A percentile compares a stretch with the other conserved stretches of the same genome.
Evolutionary conservation across 2,888 invertebrate genomes (phyloP).

Genomic region (Cephus pulcher): DNA sequence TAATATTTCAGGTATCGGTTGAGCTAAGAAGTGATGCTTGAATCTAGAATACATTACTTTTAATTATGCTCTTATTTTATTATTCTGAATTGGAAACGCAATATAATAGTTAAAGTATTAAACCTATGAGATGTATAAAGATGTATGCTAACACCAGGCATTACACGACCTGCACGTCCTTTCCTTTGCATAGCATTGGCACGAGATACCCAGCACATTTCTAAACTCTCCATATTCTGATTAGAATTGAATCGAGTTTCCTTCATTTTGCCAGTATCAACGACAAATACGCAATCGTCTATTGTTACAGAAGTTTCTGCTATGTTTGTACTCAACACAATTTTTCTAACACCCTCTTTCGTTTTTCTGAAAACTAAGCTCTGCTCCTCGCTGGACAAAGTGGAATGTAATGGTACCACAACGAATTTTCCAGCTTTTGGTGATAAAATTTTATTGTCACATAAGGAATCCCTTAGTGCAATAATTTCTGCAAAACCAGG

Average conservation of each 20-base stretch:
- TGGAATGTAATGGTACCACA: conserved; percentile 87
- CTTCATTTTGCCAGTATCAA: conserved; percentile 93
- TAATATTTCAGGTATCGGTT: conserved; percentile 90
- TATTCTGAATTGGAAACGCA: neutral
- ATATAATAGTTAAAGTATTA: conserved; percentile 11
- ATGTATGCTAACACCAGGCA: conserved; percentile 88
- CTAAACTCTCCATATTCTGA: conserved; percentile 88
- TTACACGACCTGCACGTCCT: conserved; percentile 92
- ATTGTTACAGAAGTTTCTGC: conserved; percentile 97
- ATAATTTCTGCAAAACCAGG: conserved; percentile 86
- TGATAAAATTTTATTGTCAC: conserved; percentile 74
- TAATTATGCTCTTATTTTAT: neutral
- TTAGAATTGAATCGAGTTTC: conserved; percentile 85
- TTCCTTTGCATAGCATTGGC: conserved; percentile 91
- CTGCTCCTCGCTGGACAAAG: conserved; percentile 87
- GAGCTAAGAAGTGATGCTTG: conserved; percentile 74
- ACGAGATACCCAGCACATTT: conserved; percentile 89
- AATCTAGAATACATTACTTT: conserved; percentile 63
- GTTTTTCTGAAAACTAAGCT: conserved; percentile 79
- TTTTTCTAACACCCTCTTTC: conserved; percentile 81
- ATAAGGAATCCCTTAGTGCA: conserved; percentile 76
- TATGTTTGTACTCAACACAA: conserved; percentile 90
- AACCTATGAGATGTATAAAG: conserved; percentile 80
- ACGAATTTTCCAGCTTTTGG: conserved; percentile 75
- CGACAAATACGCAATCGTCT: conserved; percentile 94